These are phyloP conservation scores for Amiota communis DNA, from an alignment of 2,888 invertebrate species.

Conservation along the genomic window DNA sequence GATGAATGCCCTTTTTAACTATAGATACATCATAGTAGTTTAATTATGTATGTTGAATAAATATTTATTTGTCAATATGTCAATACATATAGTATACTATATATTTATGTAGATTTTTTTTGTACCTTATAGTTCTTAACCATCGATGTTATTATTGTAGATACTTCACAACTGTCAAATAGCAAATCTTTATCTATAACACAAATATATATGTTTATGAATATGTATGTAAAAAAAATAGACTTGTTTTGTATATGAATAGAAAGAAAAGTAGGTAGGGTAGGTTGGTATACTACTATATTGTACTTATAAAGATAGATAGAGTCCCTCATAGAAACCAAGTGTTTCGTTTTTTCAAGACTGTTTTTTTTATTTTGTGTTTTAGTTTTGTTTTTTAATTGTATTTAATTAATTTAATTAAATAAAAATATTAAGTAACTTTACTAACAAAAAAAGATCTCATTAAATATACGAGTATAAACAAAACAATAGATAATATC, in stretches of 20 bases:
- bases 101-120: conserved; percentile 42
- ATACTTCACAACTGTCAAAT: conserved; percentile 42
- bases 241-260: neutral
- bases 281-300: neutral
- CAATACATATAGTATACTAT: conserved; percentile 27
- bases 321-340: no score
- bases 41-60: conserved; percentile 36
- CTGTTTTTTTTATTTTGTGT: conserved; percentile 37
- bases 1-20: conserved; percentile 31
- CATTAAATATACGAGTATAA: conserved; percentile 47
- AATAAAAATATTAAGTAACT: conserved; percentile 33
- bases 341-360: conserved; percentile 7
- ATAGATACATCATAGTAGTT: conserved; percentile 36
- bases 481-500: conserved; percentile 36
- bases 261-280: neutral
- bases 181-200: conserved; percentile 15
- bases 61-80: conserved; percentile 10
- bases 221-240: neutral
- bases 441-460: conserved; percentile 55
- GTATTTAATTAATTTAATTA: neutral
- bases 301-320: neutral
- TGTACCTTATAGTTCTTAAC: conserved; percentile 62
- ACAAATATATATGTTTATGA: neutral
- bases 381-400: conserved; percentile 35
- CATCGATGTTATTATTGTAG: conserved; percentile 32